phyloP scores from a whole-genome alignment of 2,888 invertebrate genomes.

The Harpagoxenus sublaevis region DNA sequence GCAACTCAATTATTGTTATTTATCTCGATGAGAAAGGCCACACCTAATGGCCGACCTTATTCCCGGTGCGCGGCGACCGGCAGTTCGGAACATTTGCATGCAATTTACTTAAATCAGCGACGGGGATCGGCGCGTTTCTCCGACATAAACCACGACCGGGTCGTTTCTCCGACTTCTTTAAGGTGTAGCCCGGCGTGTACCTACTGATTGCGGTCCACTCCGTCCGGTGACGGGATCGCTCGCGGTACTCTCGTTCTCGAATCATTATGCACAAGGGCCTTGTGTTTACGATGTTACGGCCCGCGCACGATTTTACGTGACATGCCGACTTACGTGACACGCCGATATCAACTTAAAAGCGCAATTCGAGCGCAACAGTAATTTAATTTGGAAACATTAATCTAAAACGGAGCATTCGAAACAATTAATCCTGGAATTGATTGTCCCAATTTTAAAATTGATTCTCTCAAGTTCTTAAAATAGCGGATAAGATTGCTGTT shows the following conservation, averaged over 20 bases:
- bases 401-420: not conserved
- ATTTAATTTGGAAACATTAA: slow-evolving; percentile 1
- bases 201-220: slow-evolving; percentile 53
- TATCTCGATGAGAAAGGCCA: slow-evolving; percentile 62
- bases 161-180: slow-evolving; percentile 63
- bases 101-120: slow-evolving; percentile 78
- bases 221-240: slow-evolving; percentile 71
- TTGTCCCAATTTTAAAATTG: slow-evolving; percentile 4
- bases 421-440: slow-evolving; percentile 17
- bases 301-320: slow-evolving; percentile 4
- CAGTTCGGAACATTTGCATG: slow-evolving; percentile 77
- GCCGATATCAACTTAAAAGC: not conserved
- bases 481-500: not conserved
- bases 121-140: slow-evolving; percentile 69
- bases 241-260: slow-evolving; percentile 69
- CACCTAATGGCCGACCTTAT: slow-evolving; percentile 74
- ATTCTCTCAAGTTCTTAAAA: slow-evolving; percentile 8
- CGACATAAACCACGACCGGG: slow-evolving; percentile 72
- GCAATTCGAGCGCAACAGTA: not conserved
- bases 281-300: not conserved
- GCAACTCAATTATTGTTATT: slow-evolving; percentile 73
- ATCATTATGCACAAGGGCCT: slow-evolving; percentile 62
- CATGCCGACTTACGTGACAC: not conserved
- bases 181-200: slow-evolving; percentile 67
- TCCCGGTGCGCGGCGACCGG: slow-evolving; percentile 69